Evolutionary conservation across 2,113 vertebrate species (phyloP).

Genomic region (Brienomyrus longianalis): DNA sequence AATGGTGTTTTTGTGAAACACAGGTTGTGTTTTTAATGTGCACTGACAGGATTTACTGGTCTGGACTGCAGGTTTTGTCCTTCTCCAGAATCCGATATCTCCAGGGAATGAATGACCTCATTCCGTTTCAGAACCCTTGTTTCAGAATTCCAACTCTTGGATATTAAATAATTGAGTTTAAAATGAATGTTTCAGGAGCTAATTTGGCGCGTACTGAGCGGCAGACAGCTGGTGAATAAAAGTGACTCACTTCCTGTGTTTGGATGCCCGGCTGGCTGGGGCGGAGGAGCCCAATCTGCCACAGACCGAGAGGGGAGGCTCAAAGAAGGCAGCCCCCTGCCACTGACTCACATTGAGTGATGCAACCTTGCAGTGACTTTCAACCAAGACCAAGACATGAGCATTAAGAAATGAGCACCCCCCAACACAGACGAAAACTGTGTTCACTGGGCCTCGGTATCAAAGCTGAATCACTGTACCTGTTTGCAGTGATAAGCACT

Average conservation of each 20-base stretch:
- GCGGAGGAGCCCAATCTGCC: not conserved
- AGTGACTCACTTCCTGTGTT: conserved; percentile 19
- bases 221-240: conserved; percentile 7
- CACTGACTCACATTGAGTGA: not conserved
- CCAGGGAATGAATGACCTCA: conserved; percentile 12
- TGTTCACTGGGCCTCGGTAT: not conserved
- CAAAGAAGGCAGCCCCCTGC: not conserved
- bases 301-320: not conserved
- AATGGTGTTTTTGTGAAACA: not conserved
- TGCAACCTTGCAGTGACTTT: not conserved
- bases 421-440: not conserved
- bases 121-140: conserved; percentile 36
- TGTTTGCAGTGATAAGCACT: not conserved
- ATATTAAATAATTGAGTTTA: conserved; percentile 66
- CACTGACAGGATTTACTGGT: not conserved
- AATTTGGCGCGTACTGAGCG: conserved; percentile 47
- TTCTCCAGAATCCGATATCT: not conserved
- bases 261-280: not conserved
- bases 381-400: not conserved
- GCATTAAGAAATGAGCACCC: not conserved
- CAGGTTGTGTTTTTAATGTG: not conserved
- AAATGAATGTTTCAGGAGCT: conserved; percentile 66
- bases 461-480: not conserved
- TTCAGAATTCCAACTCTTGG: conserved; percentile 54
- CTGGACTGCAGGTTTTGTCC: not conserved